A percentile compares a stretch with the other conserved stretches of the same genome.
Evolutionary conservation across 2,888 invertebrate genomes (phyloP).

Genomic region (Lasioglossum leucozonium): DNA sequence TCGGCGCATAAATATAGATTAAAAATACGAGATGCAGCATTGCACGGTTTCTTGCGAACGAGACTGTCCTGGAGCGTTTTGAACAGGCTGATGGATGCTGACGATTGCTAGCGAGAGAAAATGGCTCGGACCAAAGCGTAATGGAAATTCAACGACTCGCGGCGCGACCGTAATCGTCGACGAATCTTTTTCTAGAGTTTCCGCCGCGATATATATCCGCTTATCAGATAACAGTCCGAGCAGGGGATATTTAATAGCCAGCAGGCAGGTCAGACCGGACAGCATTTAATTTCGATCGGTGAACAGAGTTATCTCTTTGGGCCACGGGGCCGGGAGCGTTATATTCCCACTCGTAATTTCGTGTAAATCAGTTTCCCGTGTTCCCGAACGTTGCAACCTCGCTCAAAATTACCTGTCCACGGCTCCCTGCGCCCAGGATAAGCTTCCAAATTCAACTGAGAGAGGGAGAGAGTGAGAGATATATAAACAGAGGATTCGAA

Average conservation of each 20-base stretch:
- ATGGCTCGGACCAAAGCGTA: too few relatives aligned
- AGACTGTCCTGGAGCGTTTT: too few relatives aligned
- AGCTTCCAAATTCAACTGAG: neutral
- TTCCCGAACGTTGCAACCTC: neutral
- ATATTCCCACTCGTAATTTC: constrained; percentile 34
- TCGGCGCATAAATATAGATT: too few relatives aligned
- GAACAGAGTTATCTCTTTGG: constrained; percentile 14
- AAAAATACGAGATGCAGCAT: too few relatives aligned
- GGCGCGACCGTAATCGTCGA: neutral
- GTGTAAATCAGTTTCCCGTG: constrained; percentile 28
- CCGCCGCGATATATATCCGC: neutral
- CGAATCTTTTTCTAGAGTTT: neutral
- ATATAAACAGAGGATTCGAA: neutral
- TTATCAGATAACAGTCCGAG: neutral
- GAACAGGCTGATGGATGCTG: too few relatives aligned
- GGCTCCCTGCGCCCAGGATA: neutral
- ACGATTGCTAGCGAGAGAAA: too few relatives aligned
- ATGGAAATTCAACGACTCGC: too few relatives aligned
- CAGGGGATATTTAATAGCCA: neutral
- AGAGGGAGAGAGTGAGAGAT: too few relatives aligned
- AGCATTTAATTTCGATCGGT: neutral
- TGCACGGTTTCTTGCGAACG: too few relatives aligned
- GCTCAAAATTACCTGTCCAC: constrained; percentile 2
- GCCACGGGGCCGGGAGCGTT: constrained; percentile 15
- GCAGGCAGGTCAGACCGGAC: neutral